Evolutionary conservation across 2,888 invertebrate species (phyloP), one percentile per base, ranked within the genome.

Genomic region (Ommatoiulus sabulosus): DNA sequence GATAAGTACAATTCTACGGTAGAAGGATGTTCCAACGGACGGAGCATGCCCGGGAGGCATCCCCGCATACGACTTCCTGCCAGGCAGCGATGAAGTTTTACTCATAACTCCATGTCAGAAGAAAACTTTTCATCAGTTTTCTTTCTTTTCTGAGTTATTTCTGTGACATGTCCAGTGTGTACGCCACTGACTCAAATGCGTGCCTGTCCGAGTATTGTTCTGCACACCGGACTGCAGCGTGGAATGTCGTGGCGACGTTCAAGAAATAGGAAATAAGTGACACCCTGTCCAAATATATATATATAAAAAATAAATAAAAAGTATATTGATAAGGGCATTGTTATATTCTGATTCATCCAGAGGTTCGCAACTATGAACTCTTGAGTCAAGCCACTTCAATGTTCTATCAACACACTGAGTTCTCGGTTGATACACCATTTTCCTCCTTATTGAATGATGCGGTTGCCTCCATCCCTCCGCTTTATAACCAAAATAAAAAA

Each of bases 361-460:
- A 63, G 63, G n/a, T 63, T 63, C n/a, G 63, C n/a, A 3, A 63
- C 63, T 63, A 17, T 63, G 63, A 63, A 63, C 63, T 63, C 63
- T 63, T n/a, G 63, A 63, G 63, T 63, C 63, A 63, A 63, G 20
- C 63, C 7, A n/a, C 20, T 63, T 63, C 63, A 63, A 63, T 3
- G 20, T n/a, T n/a, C 63, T 20, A 52, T 52, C 52, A 52, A 52
- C 52, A 52, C 15, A 15, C 46, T 8, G n/a, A 4, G 46, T 46
- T 46, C 46, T 8, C 46, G 46, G 46, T 46, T 7, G 52, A 17
- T 63, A 63, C 63, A 63, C 63, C 17, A n/a, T n/a, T 17, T 12
- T 63, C 63, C 4, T 63, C 63, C 63, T 63, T 63, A 63, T 63
- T 63, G 63, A 63, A 63, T 63, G n/a, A 63, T 63, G 63, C 63